Conservation (phyloP, 2,888 invertebrate species). For the Synanthedon vespiformis region DNA sequence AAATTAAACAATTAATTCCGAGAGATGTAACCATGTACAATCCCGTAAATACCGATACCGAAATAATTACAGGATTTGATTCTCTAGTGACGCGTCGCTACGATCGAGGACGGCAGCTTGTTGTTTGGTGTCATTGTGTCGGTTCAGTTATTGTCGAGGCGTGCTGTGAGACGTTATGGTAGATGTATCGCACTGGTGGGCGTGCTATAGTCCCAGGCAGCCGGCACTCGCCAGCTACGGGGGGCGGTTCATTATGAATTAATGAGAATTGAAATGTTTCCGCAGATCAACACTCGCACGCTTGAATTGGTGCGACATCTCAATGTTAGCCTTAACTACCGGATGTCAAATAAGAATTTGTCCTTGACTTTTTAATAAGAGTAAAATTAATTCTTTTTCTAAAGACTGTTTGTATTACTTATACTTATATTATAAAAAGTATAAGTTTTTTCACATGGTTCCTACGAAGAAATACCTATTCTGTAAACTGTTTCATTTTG, state of each 20-base stretch:
- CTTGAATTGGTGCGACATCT: conserved; percentile 31
- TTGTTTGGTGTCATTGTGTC: conserved; percentile 48
- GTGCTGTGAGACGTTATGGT: conserved; percentile 15
- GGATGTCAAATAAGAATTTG: conserved; percentile 14
- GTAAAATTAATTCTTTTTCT: conserved; percentile 13
- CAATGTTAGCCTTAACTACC: conserved; percentile 18
- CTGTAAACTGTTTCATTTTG: no score
- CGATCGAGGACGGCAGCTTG: conserved; percentile 44
- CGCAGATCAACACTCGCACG: conserved; percentile 31
- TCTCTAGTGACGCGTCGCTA: conserved; percentile 36
- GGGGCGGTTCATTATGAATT: conserved; percentile 51
- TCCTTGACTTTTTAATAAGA: conserved; percentile 11
- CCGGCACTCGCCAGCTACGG: conserved; percentile 21
- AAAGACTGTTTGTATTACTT: no score
- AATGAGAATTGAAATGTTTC: conserved; percentile 54
- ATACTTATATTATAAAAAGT: no score
- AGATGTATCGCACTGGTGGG: conserved; percentile 32
- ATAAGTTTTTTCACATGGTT: no score
- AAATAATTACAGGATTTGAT: no score
- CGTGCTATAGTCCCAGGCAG: conserved; percentile 22
- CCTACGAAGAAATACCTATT: no score
- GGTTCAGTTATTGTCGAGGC: conserved; percentile 36
- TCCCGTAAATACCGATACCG: no score
- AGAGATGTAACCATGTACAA: no score
- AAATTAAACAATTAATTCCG: no score